These are phyloP conservation scores for Mormyrus iriodes DNA, from an alignment of 2,113 vertebrate genomes.

Conservation along the genomic window DNA sequence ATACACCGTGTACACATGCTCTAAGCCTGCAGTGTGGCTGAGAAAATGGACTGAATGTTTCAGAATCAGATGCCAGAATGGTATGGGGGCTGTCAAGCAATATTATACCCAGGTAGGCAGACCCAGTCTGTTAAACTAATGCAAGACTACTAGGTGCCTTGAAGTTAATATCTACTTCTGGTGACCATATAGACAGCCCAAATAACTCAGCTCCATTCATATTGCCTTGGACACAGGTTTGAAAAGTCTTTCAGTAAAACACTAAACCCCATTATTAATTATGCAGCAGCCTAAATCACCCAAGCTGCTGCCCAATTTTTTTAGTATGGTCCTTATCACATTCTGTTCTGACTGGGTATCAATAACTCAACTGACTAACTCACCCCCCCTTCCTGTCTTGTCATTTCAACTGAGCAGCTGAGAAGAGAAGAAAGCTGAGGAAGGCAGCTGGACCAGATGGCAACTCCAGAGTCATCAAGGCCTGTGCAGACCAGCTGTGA, in stretches of 20 bases:
- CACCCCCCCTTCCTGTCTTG: neutral
- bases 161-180: neutral
- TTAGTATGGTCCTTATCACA: neutral
- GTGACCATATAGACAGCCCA: neutral
- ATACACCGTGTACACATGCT: neutral
- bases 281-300: neutral
- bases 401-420: neutral
- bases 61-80: neutral
- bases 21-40: neutral
- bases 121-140: neutral
- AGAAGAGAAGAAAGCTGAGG: neutral
- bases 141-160: neutral
- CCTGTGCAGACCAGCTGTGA: neutral
- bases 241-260: neutral
- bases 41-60: neutral
- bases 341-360: neutral
- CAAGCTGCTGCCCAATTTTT: neutral
- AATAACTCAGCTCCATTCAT: neutral
- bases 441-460: neutral
- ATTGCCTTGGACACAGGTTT: neutral
- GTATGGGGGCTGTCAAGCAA: neutral
- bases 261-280: neutral
- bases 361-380: neutral
- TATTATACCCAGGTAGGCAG: neutral
- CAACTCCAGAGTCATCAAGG: neutral